Base-by-base conservation (phyloP, 2,888 invertebrate genomes). In the Noctua janthina region DNA sequence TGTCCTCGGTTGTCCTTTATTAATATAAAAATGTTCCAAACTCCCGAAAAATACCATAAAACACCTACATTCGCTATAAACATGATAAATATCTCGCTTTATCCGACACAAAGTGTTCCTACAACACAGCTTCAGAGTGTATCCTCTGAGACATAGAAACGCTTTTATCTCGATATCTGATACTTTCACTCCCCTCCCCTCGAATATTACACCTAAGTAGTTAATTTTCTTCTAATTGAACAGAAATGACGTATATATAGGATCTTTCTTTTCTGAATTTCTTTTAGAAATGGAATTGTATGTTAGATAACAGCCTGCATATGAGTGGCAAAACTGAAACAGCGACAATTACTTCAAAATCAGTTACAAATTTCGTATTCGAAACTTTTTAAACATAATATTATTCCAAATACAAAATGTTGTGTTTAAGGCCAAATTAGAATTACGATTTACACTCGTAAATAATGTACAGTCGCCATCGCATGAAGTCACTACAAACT, bases 91-190 rank as follows among this genome's bases (percentile, higher is more conserved):
- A 62, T 74, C 64, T 15, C n/a, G n/a, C 68, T 73, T 67, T 39
- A 74, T 82, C 74, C 79, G 43, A 80, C 70, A 79, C 73, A 79
- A 78, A 89, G 85, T 91, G 84, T 90, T 87, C 29, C 29, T 29
- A 29, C 29, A 29, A 29, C 84, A 86, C 87, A 56, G 82, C 74
- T 80, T 77, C 79, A 56, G 79, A 84, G 84, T 82, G 75, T 81
- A 78, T 83, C 82, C 79, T 74, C 76, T 70, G 87, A 88, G 88
- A 92, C 92, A 92, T 82, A 90, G 89, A 90, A 92, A 92, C 73
- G 92, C 92, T 92, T 92, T 92, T 91, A 92, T 89, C 90, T 88
- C 78, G 92, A 86, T 88, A 92, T 91, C 87, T 87, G 91, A 92
- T 91, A 91, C 90, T 89, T 89, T 86, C 85, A 78, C 84, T 87